Evolutionary conservation across 2,888 invertebrate genomes (phyloP).

Genomic region (Netelia virgata): DNA sequence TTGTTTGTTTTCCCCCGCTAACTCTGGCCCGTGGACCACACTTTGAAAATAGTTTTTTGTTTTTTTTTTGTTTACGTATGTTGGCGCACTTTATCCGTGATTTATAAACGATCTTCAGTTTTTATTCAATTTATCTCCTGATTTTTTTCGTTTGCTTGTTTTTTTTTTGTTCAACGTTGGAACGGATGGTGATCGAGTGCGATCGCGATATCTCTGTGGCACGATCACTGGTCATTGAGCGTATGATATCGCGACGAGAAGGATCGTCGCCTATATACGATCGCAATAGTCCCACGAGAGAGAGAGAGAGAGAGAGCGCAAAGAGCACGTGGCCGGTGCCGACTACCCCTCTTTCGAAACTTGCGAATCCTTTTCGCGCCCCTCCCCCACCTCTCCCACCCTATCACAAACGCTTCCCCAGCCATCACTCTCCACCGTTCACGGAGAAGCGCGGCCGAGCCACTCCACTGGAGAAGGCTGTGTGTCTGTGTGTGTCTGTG

Average conservation of each 20-base stretch:
- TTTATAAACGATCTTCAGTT: too few species aligned
- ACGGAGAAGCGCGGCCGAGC: constrained; percentile 28
- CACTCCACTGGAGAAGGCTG: constrained; percentile 32
- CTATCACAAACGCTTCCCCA: constrained; percentile 68
- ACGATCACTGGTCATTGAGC: constrained; percentile 74
- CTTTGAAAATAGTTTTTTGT: too few species aligned
- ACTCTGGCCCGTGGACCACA: too few species aligned
- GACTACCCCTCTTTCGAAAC: constrained; percentile 75
- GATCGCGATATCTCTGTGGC: constrained; percentile 68
- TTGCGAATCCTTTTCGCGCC: constrained; percentile 66
- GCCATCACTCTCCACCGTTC: constrained; percentile 52
- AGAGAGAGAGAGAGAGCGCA: background rate
- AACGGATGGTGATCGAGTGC: constrained; percentile 63
- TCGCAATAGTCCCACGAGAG: constrained; percentile 73
- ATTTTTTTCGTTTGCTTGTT: constrained; percentile 62
- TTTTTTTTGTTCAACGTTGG: constrained; percentile 53
- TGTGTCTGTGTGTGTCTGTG: too few species aligned
- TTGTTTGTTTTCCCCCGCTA: too few species aligned
- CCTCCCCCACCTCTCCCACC: constrained; percentile 72
- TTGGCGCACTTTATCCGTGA: too few species aligned
- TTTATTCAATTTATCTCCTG: constrained; percentile 6
- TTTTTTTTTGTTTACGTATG: too few species aligned
- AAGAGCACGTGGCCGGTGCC: constrained; percentile 80
- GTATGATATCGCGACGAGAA: constrained; percentile 42
- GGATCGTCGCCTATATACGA: constrained; percentile 77